Percentiles rank a stretch among this genome's conserved stretches.
Conservation (phyloP, 1,140 invertebrate species). For the Augochlora pura region DNA sequence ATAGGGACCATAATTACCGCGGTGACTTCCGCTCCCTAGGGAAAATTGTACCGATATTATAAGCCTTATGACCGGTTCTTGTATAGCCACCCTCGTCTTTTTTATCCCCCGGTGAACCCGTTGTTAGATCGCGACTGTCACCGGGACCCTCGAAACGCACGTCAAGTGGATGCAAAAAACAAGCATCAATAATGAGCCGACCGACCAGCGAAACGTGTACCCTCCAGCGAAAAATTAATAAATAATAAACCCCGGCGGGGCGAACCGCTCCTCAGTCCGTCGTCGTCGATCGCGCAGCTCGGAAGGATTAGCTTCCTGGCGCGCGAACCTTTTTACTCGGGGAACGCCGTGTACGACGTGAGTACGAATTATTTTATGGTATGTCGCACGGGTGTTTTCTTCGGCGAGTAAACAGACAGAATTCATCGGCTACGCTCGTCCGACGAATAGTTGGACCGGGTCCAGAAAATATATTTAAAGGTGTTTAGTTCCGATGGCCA, state of each 20-base stretch:
- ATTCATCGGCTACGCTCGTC: background rate
- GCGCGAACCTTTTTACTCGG: too few relatives aligned
- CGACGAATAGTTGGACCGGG: background rate
- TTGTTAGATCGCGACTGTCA: background rate
- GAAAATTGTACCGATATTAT: background rate
- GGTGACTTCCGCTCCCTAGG: background rate
- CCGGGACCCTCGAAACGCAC: background rate
- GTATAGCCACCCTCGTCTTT: background rate
- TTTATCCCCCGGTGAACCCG: background rate
- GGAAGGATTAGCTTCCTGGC: background rate
- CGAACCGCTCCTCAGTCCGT: background rate
- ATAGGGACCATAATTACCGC: background rate
- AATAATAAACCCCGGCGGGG: background rate
- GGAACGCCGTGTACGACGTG: too few relatives aligned
- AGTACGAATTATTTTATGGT: too few relatives aligned
- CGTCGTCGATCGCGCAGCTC: background rate
- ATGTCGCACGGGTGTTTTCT: too few relatives aligned
- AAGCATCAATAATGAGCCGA: background rate
- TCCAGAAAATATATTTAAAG: conserved; percentile 9
- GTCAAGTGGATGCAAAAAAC: background rate
- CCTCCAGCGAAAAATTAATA: conserved; percentile 20
- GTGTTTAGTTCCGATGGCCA: background rate
- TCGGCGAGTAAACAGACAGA: too few relatives aligned
- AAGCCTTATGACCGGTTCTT: background rate
- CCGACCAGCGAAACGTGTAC: too few relatives aligned